Evolutionary conservation across 2,797 vertebrate genomes (phyloP).

Genomic region (Poeciliopsis paucimaculata): DNA sequence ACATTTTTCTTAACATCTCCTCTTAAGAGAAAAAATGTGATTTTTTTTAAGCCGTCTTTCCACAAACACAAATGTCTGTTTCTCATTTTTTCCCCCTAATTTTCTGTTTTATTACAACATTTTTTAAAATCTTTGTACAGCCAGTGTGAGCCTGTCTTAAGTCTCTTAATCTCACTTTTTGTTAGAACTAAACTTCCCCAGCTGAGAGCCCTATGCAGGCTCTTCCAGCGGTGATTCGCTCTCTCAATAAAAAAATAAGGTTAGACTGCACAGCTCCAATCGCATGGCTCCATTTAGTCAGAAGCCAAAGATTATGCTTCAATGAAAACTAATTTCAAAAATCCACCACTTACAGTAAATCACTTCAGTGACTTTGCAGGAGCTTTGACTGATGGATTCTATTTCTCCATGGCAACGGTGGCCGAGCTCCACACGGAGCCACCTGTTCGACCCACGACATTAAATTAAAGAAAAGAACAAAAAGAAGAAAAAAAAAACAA

Average conservation of each 20-base stretch:
- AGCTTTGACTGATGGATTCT: not conserved
- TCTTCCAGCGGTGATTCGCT: not conserved
- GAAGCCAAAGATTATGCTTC: constrained; percentile 1
- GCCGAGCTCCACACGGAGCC: not conserved
- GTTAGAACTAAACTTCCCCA: not conserved
- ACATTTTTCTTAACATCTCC: not conserved
- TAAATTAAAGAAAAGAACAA: not conserved
- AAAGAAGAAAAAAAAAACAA: not conserved
- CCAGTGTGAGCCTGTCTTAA: not conserved
- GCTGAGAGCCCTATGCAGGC: not conserved
- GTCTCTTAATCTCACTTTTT: not conserved
- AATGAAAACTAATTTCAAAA: constrained; percentile 4
- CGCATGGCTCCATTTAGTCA: not conserved
- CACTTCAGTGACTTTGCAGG: not conserved
- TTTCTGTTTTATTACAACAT: not conserved
- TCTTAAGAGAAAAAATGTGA: not conserved
- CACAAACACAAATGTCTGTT: not conserved
- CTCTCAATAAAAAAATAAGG: not conserved
- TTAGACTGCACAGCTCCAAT: not conserved
- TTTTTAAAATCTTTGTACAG: too few species aligned
- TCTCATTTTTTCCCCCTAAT: not conserved
- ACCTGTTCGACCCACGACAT: not conserved
- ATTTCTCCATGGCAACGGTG: not conserved
- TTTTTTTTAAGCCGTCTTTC: not conserved
- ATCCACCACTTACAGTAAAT: not conserved